These are phyloP conservation scores for Camponotus fellah DNA, from an alignment of 2,888 invertebrate species.

Conservation along the genomic window DNA sequence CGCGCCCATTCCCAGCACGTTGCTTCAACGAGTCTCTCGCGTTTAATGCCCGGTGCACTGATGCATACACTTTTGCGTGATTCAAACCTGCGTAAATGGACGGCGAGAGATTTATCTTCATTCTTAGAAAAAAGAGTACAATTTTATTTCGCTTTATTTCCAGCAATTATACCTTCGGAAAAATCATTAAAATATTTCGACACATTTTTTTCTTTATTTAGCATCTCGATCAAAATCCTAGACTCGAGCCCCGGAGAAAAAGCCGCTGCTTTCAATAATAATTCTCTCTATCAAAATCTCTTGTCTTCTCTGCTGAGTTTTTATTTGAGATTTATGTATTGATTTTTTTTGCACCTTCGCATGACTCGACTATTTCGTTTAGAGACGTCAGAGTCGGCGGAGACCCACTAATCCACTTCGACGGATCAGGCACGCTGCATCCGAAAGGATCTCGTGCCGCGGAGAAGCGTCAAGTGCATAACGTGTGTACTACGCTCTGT, in stretches of 20 bases:
- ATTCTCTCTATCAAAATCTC: background rate
- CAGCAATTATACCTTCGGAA: background rate
- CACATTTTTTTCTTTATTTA: background rate
- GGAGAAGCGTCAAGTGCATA: conserved; percentile 39
- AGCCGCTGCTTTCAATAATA: background rate
- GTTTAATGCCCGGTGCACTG: conserved; percentile 75
- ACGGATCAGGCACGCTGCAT: background rate
- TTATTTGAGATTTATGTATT: background rate
- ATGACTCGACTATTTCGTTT: background rate
- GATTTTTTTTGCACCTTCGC: background rate
- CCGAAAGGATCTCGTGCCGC: conserved; percentile 1
- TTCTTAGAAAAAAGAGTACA: background rate
- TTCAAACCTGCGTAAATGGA: conserved; percentile 48
- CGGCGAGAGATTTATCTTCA: background rate
- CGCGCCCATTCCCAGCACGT: conserved; percentile 83
- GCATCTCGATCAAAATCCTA: background rate
- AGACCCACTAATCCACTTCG: conserved; percentile 42
- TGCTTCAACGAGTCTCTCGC: conserved; percentile 80
- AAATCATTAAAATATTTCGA: background rate
- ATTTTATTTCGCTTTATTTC: background rate
- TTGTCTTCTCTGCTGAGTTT: background rate
- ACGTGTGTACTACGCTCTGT: conserved; percentile 59
- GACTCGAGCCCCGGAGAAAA: background rate
- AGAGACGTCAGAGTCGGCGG: background rate
- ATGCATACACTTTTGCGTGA: conserved; percentile 70